These are phyloP conservation scores for Tapirus terrestris DNA, from an alignment of 2,113 vertebrate genomes.

Conservation along the genomic window DNA sequence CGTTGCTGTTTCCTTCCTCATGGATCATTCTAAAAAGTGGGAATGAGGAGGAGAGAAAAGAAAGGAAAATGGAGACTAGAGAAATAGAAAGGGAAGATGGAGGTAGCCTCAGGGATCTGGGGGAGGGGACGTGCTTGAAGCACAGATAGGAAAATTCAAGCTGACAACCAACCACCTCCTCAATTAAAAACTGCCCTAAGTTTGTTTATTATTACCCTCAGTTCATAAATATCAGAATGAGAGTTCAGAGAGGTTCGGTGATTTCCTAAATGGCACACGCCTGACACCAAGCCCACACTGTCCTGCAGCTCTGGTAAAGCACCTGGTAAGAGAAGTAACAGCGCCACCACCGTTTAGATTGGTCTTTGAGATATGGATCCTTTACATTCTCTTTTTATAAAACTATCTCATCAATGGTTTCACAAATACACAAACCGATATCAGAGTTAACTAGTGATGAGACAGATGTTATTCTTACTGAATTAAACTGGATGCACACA, in stretches of 20 bases:
- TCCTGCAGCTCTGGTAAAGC: background rate
- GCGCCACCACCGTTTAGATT: fast-evolving
- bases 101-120: background rate
- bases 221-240: background rate
- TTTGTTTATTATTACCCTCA: background rate
- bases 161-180: background rate
- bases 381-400: background rate
- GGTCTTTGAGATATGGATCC: background rate
- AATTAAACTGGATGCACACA: background rate
- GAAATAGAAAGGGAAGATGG: background rate
- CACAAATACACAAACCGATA: background rate
- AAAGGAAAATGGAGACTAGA: background rate
- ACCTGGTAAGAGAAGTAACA: background rate
- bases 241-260: background rate
- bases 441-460: background rate
- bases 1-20: background rate
- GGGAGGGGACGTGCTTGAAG: background rate
- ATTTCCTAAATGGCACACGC: background rate
- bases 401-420: background rate
- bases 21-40: background rate
- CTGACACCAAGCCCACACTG: background rate
- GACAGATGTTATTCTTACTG: background rate
- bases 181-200: background rate
- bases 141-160: background rate
- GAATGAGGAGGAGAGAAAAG: background rate